Base-by-base conservation (phyloP, 2,797 vertebrate species). In the Microctenopoma steveboyesi region DNA sequence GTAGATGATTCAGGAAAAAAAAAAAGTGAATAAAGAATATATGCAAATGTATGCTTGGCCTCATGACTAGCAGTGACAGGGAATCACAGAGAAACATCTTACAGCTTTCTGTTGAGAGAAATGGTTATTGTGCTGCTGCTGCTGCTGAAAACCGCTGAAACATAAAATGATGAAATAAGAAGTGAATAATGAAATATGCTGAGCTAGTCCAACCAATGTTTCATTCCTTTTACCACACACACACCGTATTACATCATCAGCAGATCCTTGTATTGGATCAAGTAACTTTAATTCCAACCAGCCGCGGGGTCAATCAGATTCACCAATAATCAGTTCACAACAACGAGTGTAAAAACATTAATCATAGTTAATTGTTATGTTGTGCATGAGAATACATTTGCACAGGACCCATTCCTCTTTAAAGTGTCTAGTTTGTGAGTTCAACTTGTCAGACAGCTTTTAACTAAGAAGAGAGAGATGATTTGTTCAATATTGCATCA, bases 241-340 rank as follows among this genome's bases (percentile, higher is more conserved):
- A 80, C 75, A 75, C 76, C 39, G 47, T 40, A 59, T 89, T 86
- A 81, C 78, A 87, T 90, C 84, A 86, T 78, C 82, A 74, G 60
- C 75, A 82, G 72, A 81, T 61, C 67, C 74, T 45, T 15, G 37
- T 52, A 74, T 64, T 46, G 64, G 76, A 77, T 81, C 55, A 50
- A 64, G 71, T 71, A 55, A 48, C 18, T 14, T 33, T 16, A 22
- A 47, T 63, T 48, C 12, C n/a, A 15, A 27, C 14, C 43, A 7
- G 46, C 35, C 52, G 39, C 1, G n/a, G 5, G 64, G 62, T 71
- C 70, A 30, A 22, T 67, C 16, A 14, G 60, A 69, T 82, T 60
- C 47, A 62, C 55, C 39, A 62, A 30, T 28, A 59, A 74, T 64
- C 79, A 18, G 43, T 56, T 42, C 2, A 45, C n/a, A 64, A 46